phyloP scores from a whole-genome alignment of 2,888 invertebrate species.

The Melipona beecheii region DNA sequence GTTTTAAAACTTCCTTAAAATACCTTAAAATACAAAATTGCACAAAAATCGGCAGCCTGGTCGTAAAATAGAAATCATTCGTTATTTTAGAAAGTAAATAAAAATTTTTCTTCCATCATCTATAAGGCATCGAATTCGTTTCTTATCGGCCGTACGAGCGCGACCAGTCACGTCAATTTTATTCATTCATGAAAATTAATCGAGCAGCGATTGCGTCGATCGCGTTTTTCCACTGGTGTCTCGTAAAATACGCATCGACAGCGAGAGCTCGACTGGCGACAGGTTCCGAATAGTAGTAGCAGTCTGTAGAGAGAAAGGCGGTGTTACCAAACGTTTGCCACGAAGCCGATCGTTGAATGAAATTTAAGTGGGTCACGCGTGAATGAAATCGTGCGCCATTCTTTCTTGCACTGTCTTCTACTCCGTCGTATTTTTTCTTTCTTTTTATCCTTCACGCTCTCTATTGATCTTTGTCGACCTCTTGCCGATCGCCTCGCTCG shows the following conservation, averaged over 20 bases:
- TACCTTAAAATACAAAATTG: no score
- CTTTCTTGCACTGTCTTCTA: neutral
- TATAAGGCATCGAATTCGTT: neutral
- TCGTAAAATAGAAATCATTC: neutral
- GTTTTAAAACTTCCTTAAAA: no score
- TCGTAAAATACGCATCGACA: slow-evolving; percentile 7
- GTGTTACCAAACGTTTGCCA: slow-evolving; percentile 61
- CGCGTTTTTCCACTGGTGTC: neutral
- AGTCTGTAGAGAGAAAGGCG: slow-evolving; percentile 71
- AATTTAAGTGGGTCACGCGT: slow-evolving; percentile 79
- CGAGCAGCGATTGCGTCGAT: neutral
- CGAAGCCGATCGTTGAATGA: slow-evolving; percentile 75
- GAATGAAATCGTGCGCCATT: slow-evolving; percentile 74
- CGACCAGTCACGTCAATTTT: neutral
- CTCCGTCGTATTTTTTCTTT: neutral
- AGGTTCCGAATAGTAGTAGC: slow-evolving; percentile 53
- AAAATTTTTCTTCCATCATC: neutral
- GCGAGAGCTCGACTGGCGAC: slow-evolving; percentile 35
- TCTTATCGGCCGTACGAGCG: neutral
- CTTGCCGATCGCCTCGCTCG: slow-evolving; percentile 33
- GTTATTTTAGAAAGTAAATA: neutral
- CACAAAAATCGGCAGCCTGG: no score
- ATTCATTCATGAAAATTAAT: slow-evolving; percentile 14
- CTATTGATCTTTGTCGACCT: slow-evolving; percentile 14
- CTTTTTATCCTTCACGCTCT: neutral